Conservation (phyloP, 2,113 vertebrate species). For the Mungos mungo region DNA sequence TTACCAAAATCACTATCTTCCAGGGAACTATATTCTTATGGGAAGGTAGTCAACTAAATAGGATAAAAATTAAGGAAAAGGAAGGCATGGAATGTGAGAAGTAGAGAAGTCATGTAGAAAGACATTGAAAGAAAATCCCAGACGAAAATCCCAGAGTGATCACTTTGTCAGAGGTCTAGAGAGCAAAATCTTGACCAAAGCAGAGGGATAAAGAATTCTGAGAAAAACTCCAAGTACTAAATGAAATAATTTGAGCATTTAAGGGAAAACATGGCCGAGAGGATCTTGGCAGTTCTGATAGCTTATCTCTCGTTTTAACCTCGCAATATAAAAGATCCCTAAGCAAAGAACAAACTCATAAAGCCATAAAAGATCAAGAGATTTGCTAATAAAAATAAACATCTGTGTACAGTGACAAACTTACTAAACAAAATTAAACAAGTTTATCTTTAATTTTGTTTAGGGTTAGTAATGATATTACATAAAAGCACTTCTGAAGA, state of each 20-base stretch:
- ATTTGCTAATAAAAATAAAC: not conserved
- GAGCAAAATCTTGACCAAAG: not conserved
- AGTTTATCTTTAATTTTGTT: not conserved
- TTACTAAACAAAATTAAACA: not conserved
- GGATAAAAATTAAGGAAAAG: not conserved
- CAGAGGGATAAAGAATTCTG: not conserved
- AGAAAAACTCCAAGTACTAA: not conserved
- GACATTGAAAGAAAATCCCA: not conserved
- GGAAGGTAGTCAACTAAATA: not conserved
- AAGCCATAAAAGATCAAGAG: not conserved
- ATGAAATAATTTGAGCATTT: not conserved
- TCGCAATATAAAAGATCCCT: not conserved
- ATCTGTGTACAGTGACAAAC: not conserved
- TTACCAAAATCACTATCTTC: not conserved
- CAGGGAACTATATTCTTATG: not conserved
- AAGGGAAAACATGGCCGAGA: not conserved
- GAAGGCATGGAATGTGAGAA: not conserved
- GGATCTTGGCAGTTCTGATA: not conserved
- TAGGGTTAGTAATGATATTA: not conserved
- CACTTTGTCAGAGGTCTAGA: not conserved
- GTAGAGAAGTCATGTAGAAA: not conserved
- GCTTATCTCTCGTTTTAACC: not conserved
- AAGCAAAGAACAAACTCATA: not conserved
- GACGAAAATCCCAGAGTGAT: not conserved
- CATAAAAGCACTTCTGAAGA: not conserved